These are phyloP conservation scores for Amphiprion percula DNA, from an alignment of 2,113 vertebrate genomes.

Conservation along the genomic window DNA sequence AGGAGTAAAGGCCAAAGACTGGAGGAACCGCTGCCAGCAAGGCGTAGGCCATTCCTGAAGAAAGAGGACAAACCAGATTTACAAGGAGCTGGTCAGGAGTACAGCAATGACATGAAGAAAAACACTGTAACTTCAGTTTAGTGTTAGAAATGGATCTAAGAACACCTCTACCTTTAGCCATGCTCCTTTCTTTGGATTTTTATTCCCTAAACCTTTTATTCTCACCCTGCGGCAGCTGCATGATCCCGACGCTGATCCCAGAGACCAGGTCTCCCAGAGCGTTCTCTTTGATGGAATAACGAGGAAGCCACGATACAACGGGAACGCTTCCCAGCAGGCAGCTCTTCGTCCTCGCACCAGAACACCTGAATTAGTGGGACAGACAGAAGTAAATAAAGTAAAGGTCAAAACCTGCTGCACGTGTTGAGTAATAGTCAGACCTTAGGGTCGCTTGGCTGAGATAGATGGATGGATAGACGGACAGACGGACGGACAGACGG, in stretches of 20 bases:
- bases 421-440: no score
- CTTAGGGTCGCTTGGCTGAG: no score
- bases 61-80: neutral
- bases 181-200: neutral
- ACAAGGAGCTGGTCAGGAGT: no score
- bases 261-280: constrained; percentile 89
- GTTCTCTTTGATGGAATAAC: constrained; percentile 89
- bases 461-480: no score
- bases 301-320: constrained; percentile 90
- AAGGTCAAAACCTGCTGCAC: no score
- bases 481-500: no score
- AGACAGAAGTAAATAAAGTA: neutral
- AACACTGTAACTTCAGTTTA: no score
- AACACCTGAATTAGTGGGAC: constrained; percentile 83
- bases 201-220: neutral
- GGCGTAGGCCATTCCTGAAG: constrained; percentile 92
- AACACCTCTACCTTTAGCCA: neutral
- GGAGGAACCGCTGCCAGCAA: constrained; percentile 93
- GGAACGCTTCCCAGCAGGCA: constrained; percentile 85
- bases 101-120: no score
- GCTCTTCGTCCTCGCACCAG: constrained; percentile 75
- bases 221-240: constrained; percentile 93
- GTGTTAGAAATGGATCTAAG: neutral
- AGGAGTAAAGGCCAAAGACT: constrained; percentile 93
- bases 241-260: constrained; percentile 94